Conservation (phyloP, 2,113 vertebrate species). For the Varanus salvator region DNA sequence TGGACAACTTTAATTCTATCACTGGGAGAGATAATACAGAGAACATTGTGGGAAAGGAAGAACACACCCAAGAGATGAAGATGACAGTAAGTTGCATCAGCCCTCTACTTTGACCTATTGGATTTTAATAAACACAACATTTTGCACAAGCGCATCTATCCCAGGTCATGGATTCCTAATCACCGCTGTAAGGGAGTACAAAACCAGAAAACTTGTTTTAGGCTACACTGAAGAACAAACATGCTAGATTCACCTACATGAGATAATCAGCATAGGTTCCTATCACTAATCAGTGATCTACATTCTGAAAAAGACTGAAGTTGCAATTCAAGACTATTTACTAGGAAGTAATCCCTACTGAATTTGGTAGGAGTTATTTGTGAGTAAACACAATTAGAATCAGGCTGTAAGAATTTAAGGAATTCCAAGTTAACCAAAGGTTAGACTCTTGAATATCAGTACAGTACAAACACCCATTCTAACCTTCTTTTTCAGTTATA, state of each 20-base stretch:
- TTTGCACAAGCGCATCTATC: conserved; percentile 7
- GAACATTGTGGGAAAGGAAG: conserved; percentile 24
- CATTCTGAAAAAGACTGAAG: background rate
- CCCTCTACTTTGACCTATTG: conserved; percentile 25
- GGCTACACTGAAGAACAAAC: background rate
- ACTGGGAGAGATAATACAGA: conserved; percentile 22
- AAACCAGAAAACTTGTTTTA: conserved; percentile 2
- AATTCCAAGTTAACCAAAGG: background rate
- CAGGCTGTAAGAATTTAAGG: background rate
- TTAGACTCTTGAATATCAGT: background rate
- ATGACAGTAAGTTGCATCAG: conserved; percentile 16
- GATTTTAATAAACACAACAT: conserved; percentile 26
- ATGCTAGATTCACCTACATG: conserved; percentile 8
- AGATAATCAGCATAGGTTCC: background rate
- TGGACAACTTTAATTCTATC: conserved; percentile 30
- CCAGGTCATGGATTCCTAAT: conserved; percentile 27
- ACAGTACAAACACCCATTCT: background rate
- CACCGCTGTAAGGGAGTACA: conserved; percentile 5
- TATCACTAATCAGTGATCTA: background rate
- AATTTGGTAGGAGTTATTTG: background rate
- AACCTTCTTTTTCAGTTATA: background rate
- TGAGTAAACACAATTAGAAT: conserved; percentile 1
- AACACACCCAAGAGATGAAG: conserved; percentile 20
- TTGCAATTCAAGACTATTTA: conserved; percentile 5
- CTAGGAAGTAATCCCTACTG: background rate